Evolutionary conservation across 2,113 vertebrate species (phyloP), one percentile per base, ranked within the genome.

Genomic region (Psophia crepitans): DNA sequence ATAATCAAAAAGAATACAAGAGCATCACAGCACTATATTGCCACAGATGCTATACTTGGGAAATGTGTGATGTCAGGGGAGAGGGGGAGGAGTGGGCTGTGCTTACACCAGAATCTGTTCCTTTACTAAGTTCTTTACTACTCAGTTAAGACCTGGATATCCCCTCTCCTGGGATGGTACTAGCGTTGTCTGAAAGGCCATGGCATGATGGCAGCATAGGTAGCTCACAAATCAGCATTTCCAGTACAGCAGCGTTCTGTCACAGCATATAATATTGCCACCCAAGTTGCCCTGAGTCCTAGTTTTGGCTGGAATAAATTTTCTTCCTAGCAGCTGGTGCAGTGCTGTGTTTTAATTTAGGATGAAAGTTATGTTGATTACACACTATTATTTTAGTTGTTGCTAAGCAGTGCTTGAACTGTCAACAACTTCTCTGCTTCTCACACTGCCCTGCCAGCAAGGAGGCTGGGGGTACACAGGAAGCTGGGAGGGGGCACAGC

Each of bases 1-100:
- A 10, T 2, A 0, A 61, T 8, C 14, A 66, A 35, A 64, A 70
- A 54, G 14, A 48, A 43, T 0, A 11, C 15, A 48, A 54, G 10
- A 94, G 14, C 39, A 49, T 73, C 28, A 33, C 14, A 35, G 21
- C 21, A 77, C 53, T 35, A 5, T 26, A 6, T 23, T 37, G 33
- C 43, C 32, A 73, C 73, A 70, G 30, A 82, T 27, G 26, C 10
- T 56, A 2, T 22, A 37, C 64, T 43, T 53, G 19, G 18, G 27
- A 48, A 1, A 12, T 28, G 11, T 9, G 37, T 4, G 9, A 53
- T 53, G 20, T 48, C 10, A 37, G 5, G n/a, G 11, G 6, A n/a
- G n/a, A n/a, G n/a, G n/a, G n/a, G n/a, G n/a, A n/a, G n/a, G n/a
- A n/a, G n/a, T n/a, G n/a, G n/a, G n/a, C n/a, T 43, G 43, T 43